Evolutionary conservation across 2,888 invertebrate species (phyloP).

Genomic region (Antheraea assamensis): DNA sequence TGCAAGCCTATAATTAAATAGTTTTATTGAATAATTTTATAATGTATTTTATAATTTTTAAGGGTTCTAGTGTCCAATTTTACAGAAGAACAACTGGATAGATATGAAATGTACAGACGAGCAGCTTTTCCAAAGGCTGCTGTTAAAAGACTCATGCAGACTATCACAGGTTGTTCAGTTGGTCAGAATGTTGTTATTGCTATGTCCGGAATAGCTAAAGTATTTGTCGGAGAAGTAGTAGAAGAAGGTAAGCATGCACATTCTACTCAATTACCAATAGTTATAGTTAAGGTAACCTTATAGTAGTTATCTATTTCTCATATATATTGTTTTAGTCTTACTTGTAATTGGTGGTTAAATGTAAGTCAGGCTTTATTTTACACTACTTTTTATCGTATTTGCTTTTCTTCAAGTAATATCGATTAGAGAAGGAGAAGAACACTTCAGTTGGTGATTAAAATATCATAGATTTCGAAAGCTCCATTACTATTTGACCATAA

Average conservation of each 20-base stretch:
- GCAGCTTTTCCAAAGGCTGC: constrained; percentile 99
- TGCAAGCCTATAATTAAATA: not conserved
- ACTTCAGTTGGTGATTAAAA: too few species aligned
- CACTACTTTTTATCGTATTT: too few species aligned
- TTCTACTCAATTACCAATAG: not conserved
- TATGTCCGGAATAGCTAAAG: constrained; percentile 99
- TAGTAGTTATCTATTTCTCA: not conserved
- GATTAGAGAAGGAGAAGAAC: too few species aligned
- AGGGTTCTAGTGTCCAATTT: constrained; percentile 99
- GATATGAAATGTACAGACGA: constrained; percentile 99
- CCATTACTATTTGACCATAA: too few species aligned
- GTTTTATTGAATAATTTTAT: not conserved
- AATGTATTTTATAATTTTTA: constrained; percentile 43
- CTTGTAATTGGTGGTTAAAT: not conserved
- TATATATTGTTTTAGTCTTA: not conserved
- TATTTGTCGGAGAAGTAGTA: constrained; percentile 99
- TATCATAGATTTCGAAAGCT: too few species aligned
- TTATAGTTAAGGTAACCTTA: not conserved
- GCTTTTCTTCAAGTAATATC: too few species aligned
- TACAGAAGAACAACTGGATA: constrained; percentile 97
- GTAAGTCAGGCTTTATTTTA: too few species aligned
- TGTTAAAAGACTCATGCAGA: constrained; percentile 98
- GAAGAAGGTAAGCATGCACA: constrained; percentile 90
- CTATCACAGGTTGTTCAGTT: constrained; percentile 97
- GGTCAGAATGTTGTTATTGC: constrained; percentile 99